Conservation (phyloP, 2,113 vertebrate genomes). For the Guaruba guarouba region DNA sequence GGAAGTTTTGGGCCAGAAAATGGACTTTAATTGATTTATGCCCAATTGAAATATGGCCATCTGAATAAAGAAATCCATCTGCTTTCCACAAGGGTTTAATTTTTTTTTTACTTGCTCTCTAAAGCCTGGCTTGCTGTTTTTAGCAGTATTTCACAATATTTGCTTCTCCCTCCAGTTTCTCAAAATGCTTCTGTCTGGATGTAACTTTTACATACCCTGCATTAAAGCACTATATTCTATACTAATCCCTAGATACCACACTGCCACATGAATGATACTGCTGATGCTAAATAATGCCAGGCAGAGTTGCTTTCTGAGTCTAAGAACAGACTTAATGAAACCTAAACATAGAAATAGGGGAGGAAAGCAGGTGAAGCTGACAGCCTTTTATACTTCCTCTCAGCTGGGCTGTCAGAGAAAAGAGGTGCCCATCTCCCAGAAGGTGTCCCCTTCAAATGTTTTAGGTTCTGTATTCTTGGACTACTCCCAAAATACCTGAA, state of each 20-base stretch:
- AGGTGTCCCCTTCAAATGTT: neutral
- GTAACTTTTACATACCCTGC: accelerated
- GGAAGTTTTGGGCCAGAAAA: neutral
- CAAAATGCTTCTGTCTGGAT: neutral
- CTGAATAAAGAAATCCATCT: neutral
- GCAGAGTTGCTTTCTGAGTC: neutral
- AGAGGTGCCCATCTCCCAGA: neutral
- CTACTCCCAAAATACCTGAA: neutral
- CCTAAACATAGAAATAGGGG: neutral
- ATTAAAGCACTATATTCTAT: neutral
- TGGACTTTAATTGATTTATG: neutral
- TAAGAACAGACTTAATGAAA: neutral
- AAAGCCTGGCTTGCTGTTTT: neutral
- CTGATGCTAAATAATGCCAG: neutral
- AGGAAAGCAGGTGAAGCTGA: neutral
- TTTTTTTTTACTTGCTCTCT: neutral
- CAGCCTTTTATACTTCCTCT: neutral
- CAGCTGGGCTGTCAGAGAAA: neutral
- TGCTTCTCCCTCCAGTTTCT: neutral
- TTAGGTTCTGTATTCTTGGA: neutral
- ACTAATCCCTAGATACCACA: neutral
- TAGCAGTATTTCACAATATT: neutral
- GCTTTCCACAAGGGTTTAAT: neutral
- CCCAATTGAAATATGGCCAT: neutral
- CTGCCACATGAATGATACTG: neutral